These are phyloP conservation scores for Schlechtendalia chinensis DNA, from an alignment of 1,140 invertebrate species.

Conservation along the genomic window DNA sequence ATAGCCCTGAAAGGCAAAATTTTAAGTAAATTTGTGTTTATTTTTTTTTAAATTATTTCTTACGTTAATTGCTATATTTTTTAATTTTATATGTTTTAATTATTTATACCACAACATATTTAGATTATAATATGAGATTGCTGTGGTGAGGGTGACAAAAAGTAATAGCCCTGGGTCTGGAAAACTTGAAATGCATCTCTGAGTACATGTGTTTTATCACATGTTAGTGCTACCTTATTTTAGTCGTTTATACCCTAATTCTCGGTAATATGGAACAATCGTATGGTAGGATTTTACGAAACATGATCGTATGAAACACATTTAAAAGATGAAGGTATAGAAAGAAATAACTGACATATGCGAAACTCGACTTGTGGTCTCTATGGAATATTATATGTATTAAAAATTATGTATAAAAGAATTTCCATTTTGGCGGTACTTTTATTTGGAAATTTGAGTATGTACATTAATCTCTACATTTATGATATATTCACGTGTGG, in stretches of 20 bases:
- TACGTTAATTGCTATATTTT: no score
- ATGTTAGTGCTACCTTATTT: neutral
- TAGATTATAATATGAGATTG: no score
- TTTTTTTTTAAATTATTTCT: no score
- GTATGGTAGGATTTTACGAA: neutral
- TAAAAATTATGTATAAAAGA: neutral
- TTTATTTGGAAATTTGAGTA: neutral
- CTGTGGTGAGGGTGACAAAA: no score
- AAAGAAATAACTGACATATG: neutral
- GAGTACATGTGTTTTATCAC: constrained; percentile 22
- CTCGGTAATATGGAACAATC: neutral
- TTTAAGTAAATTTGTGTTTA: no score
- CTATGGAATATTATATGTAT: neutral
- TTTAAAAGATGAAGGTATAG: neutral
- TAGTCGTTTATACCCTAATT: neutral
- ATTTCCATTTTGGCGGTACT: neutral
- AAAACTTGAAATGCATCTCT: no score
- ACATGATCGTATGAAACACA: constrained; percentile 4
- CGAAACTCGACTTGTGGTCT: neutral
- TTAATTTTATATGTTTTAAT: no score
- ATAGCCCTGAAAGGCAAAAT: no score
- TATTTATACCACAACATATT: no score
- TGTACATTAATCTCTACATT: no score
- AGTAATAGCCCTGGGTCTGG: no score
- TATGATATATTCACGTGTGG: no score